A percentile compares a stretch with the other conserved stretches of the same genome.
Conservation (phyloP, 2,113 vertebrate genomes). For the Paracanthobrama guichenoti region DNA sequence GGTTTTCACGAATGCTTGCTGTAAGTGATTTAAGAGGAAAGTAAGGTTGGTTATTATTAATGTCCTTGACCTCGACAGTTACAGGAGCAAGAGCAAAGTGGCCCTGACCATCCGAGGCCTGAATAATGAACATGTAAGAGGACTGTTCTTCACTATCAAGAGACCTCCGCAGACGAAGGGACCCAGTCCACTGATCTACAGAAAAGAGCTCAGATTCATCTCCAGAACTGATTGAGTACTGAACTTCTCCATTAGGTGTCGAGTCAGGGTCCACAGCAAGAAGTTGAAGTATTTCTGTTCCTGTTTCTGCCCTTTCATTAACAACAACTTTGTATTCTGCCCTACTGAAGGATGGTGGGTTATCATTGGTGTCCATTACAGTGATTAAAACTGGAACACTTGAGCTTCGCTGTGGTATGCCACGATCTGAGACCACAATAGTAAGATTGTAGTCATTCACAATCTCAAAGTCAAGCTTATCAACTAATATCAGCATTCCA, state of each 20-base stretch:
- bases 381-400: constrained; percentile 82
- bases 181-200: constrained; percentile 84
- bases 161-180: constrained; percentile 76
- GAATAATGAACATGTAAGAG: constrained; percentile 82
- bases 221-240: constrained; percentile 88
- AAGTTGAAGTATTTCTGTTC: constrained; percentile 86
- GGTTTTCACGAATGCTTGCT: constrained; percentile 89
- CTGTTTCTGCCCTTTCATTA: constrained; percentile 79
- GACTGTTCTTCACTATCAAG: constrained; percentile 86
- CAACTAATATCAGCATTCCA: constrained; percentile 86
- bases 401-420: constrained; percentile 85
- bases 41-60: constrained; percentile 90
- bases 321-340: constrained; percentile 82
- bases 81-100: constrained; percentile 87
- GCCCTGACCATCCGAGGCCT: constrained; percentile 80
- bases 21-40: constrained; percentile 88
- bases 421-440: constrained; percentile 87
- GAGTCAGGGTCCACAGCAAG: constrained; percentile 89
- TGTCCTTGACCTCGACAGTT: constrained; percentile 86
- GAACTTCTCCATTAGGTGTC: constrained; percentile 78
- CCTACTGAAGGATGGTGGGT: constrained; percentile 84
- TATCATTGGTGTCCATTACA: constrained; percentile 88
- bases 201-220: constrained; percentile 85
- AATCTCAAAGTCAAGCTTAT: constrained; percentile 89
- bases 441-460: constrained; percentile 86